Base-by-base conservation (phyloP, 2,888 invertebrate species). In the Seira ritae region DNA sequence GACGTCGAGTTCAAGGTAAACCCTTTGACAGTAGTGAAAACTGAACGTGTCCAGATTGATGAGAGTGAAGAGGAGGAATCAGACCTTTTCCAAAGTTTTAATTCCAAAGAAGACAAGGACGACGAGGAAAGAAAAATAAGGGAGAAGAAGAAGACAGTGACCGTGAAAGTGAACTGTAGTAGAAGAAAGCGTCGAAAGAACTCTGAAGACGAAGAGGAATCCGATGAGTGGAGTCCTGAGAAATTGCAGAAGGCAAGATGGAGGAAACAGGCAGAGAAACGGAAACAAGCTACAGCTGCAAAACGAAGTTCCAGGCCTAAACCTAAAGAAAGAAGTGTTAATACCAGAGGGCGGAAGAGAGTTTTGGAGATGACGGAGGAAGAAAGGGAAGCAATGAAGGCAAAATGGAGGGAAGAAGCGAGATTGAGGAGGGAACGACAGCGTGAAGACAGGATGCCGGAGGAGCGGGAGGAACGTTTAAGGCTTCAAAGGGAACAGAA, bases 361-460 rank as follows among this genome's bases (percentile, higher is more conserved):
- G 42, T 42, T 8, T 42, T 19, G 1, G 73, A 55, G 8, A 66
- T 73, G 73, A 60, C 80, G 8, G 37, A 15, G 2, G 73, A 66
- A 4, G 55, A 80, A 17, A 23, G 22, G 2, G 72, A 80, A 20
- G 68, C 42, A 1, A 12, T 67, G 50, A 72, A 72, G n/a, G 68
- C 23, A 22, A 72, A 73, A 10, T 72, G 72, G 80, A 67, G 80
- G 37, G 73, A 79, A 19, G 78, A 79, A 17, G 78, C 78, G 8
- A 17, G 78, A 20, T 12, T 62, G 15, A 75, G 65, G 17, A n/a
- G 65, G 31, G 37, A 62, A 6, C 31, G 70, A 4, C 55, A 66
- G 55, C n/a, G 75, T 2, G 50, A 70, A 4, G 22, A 37, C 0
- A 75, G 70, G 75, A 69, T 70, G 12, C 20, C 37, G 2, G 70